These are phyloP conservation scores for Drosophila grimshawi DNA, from an alignment of 1,140 invertebrate genomes.

Conservation along the genomic window DNA sequence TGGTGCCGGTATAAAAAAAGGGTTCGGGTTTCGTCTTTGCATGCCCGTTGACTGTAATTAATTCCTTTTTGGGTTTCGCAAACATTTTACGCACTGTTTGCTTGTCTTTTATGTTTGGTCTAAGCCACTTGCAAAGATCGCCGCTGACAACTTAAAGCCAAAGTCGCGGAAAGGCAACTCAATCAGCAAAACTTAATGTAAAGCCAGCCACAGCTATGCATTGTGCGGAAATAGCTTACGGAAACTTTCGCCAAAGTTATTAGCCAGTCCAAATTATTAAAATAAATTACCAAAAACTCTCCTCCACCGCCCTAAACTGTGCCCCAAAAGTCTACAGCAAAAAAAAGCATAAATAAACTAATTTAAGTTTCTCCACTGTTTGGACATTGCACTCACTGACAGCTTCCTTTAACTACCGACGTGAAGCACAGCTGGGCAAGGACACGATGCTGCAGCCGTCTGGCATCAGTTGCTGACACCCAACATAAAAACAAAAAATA, in stretches of 20 bases:
- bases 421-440: slow-evolving; percentile 15
- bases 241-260: slow-evolving; percentile 65
- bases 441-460: slow-evolving; percentile 26
- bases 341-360: slow-evolving; percentile 80
- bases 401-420: slow-evolving; percentile 2
- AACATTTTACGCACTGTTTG: slow-evolving; percentile 80
- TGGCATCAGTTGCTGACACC: slow-evolving; percentile 30
- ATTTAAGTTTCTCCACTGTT: slow-evolving; percentile 67
- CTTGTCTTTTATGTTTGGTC: slow-evolving; percentile 77
- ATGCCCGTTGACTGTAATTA: slow-evolving; percentile 73
- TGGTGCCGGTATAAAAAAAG: slow-evolving; percentile 6
- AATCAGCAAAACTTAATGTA: slow-evolving; percentile 71
- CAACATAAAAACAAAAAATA: slow-evolving; percentile 16
- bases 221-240: slow-evolving; percentile 7
- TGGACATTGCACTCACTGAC: slow-evolving; percentile 34
- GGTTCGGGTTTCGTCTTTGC: slow-evolving; percentile 40
- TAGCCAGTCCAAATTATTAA: slow-evolving; percentile 57
- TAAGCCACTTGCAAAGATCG: slow-evolving; percentile 71
- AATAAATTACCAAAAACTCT: slow-evolving; percentile 46
- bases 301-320: neutral
- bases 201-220: slow-evolving; percentile 17
- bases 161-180: slow-evolving; percentile 63
- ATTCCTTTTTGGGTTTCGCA: slow-evolving; percentile 71
- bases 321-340: slow-evolving; percentile 50
- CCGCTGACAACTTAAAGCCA: slow-evolving; percentile 73